Evolutionary conservation across 2,113 vertebrate genomes (phyloP).

Genomic region (Xiphophorus hellerii): DNA sequence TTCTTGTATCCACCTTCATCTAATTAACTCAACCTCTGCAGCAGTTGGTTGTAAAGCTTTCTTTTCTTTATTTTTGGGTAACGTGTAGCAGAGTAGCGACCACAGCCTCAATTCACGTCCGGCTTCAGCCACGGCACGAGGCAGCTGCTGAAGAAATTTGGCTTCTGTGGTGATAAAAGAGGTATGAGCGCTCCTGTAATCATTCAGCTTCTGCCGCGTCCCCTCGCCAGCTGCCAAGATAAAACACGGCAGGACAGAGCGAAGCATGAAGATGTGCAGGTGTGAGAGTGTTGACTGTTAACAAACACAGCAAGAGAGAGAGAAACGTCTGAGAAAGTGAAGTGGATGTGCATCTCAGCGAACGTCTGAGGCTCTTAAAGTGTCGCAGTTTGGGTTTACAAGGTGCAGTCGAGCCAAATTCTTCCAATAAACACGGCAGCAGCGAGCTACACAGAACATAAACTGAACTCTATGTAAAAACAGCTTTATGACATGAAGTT

Average conservation of each 20-base stretch:
- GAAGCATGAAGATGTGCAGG: not conserved
- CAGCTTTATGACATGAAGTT: not conserved
- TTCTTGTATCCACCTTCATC: not conserved
- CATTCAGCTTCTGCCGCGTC: conserved; percentile 5
- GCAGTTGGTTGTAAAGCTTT: not conserved
- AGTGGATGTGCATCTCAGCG: conserved; percentile 13
- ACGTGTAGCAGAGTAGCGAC: not conserved
- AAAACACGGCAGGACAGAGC: not conserved
- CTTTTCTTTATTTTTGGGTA: not conserved
- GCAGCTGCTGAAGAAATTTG: not conserved
- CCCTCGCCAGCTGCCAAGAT: not conserved
- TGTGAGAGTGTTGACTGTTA: conserved; percentile 3
- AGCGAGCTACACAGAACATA: conserved; percentile 24
- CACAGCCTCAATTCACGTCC: not conserved
- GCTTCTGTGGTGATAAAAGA: conserved; percentile 28
- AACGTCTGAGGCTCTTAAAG: conserved; percentile 36
- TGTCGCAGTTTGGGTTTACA: conserved; percentile 53
- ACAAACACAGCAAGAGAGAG: conserved; percentile 17
- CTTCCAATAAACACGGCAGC: conserved; percentile 47
- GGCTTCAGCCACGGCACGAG: not conserved
- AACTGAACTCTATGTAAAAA: conserved; percentile 13
- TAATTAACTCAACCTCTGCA: not conserved
- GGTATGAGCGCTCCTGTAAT: conserved; percentile 21
- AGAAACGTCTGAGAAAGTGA: conserved; percentile 11
- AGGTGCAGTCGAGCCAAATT: conserved; percentile 47